Base-by-base conservation (phyloP, 2,888 invertebrate species). In the Archips crataeganus region DNA sequence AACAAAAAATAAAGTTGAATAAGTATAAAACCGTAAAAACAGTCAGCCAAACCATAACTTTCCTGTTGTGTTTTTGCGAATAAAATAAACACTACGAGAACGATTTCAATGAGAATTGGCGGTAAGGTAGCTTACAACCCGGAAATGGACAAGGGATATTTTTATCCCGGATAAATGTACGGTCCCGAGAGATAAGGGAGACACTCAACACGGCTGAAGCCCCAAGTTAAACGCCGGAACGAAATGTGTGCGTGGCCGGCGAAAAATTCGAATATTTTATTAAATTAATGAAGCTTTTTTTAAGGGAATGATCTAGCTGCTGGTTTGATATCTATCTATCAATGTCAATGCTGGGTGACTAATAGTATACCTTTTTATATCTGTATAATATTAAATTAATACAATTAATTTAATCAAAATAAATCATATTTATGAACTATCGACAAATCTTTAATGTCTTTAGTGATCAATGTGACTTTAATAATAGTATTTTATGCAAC, bases 121-220 rank as follows among this genome's bases (percentile, higher is more conserved):
- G 32, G 54, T 23, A 1, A 57, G 32, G 32, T 32, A 15, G n/a
- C 49, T 57, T 32, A 11, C 32, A 32, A 57, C 32, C 4, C 32
- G 32, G 11, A 57, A 57, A 32, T 57, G 32, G 57, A 32, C 57
- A 57, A 10, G 23, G 32, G 57, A 32, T 57, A 32, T 32, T 57
- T 57, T 57, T 57, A 57, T 32, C 57, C 57, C 11, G 32, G 32
- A 11, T 54, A 57, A 32, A 32, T 57, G 32, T 10, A 32, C 10
- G 57, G 57, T 11, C 57, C 57, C 57, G 57, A 10, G 57, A 32
- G 57, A 32, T 11, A 57, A 32, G 57, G 57, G 57, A 57, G 10
- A 54, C 15, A 57, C 32, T 57, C 57, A 57, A 57, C 57, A 23
- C 4, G 57, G 11, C 32, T 32, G 32, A 57, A 32, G 32, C 11